Evolutionary conservation across 1,140 invertebrate species (phyloP), one percentile per base, ranked within the genome.

Genomic region (Pissodes strobi): DNA sequence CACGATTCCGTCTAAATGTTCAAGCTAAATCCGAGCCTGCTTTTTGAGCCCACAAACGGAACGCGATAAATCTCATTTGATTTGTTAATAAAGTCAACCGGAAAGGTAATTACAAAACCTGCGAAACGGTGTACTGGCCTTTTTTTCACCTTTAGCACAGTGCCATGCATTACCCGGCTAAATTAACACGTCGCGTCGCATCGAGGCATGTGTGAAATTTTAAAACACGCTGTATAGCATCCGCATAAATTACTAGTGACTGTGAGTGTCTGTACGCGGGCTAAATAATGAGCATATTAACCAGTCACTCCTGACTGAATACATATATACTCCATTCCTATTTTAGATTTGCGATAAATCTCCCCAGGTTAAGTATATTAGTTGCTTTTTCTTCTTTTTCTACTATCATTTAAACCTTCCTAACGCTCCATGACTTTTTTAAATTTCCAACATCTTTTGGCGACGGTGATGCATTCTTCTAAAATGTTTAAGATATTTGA

Each of bases 121-220:
- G 30, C 57, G 9, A 49, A 37, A 60, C 57, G 25, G 39, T 45
- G 13, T 57, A 39, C 49, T 37, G 34, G 43, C 21, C 15, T 49
- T 48, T n/a, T n/a, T 60, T 51, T 48, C 23, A 23, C 22, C 37
- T 49, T 15, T 41, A 39, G 6, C n/a, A 41, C 55, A 23, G 13
- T 15, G 38, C 53, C 22, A 57, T 57, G 21, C 38, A 57, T 57
- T 57, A 57, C 27, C 12, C 19, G 39, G 57, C 34, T 60, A 60
- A 60, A 60, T 60, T 60, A 60, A 60, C 57, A 60, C 39, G 57
- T 60, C 57, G 19, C 27, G 23, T n/a, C 15, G 23, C 17, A 25
- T n/a, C 23, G 57, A 60, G 46, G 57, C 46, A 51, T 60, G 57
- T 51, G 57, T 60, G 46, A 60, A 60, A 51, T 60, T 60, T 51